Evolutionary conservation across 2,797 vertebrate species (phyloP), one percentile per base, ranked within the genome.

Genomic region (Lagothrix lagotricha): DNA sequence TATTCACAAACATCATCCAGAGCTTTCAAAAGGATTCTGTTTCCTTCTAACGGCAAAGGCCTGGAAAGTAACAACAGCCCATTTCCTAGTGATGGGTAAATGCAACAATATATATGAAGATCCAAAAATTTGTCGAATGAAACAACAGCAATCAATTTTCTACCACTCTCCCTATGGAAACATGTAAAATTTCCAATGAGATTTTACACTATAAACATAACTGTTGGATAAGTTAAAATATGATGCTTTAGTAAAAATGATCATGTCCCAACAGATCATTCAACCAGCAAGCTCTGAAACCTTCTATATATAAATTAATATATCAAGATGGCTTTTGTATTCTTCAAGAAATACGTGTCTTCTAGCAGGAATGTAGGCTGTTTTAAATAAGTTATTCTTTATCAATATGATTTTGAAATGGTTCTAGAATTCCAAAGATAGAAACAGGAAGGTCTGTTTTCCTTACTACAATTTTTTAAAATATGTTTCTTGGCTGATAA

Each of bases 171-270:
- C 92, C 85, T 94, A 48, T 90, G 58, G 87, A 97, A 94, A 95
- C 97, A 97, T 85, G 85, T 85, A 88, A 90, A 89, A 64, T 88
- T 22, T 14, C 39, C 85, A 72, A 88, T 89, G 90, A 96, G 88
- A 95, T 93, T 96, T 95, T 93, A 48, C 48, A 83, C 73, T 75
- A 70, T 95, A 72, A 85, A 93, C 77, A 54, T 73, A 90, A 83
- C 58, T 48, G 28, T 26, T 85, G 11, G 67, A 58, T 39, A 94
- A 92, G n/a, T 88, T 93, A 91, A 96, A 95, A 92, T 90, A 79
- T 50, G 95, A 95, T 52, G 93, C n/a, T 67, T 96, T 93, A 92
- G 96, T 88, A 94, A 93, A 97, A 95, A 90, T 33, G 54, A 58
- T 93, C 73, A 75, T 82, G 36, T 96, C 90, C 54, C 50, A 94